Conservation (phyloP, 1,140 invertebrate species). For the Leptopilina boulardi region DNA sequence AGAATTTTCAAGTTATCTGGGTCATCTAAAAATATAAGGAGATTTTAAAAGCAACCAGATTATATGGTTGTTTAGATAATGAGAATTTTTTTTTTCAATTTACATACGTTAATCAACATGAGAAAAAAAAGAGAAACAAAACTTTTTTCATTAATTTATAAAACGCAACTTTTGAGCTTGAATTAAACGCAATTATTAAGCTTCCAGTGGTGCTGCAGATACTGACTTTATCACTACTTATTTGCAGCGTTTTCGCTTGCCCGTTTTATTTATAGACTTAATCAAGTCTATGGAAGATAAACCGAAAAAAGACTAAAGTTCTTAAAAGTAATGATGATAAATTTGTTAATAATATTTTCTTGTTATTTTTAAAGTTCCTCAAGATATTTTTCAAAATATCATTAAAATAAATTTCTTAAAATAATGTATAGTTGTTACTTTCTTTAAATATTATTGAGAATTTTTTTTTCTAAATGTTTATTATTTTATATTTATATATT, state of each 20-base stretch:
- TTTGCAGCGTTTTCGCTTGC: conserved; percentile 13
- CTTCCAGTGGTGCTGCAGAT: conserved; percentile 1
- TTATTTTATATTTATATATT: too few species aligned
- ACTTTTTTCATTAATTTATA: background rate
- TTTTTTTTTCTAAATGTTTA: too few species aligned
- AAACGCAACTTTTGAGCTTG: background rate
- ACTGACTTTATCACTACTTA: conserved; percentile 20
- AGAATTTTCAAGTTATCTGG: background rate
- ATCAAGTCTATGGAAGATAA: conserved; percentile 30
- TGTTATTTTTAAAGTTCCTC: background rate
- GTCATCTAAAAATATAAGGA: conserved; percentile 17
- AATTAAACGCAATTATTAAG: conserved; percentile 22
- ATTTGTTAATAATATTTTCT: conserved; percentile 3
- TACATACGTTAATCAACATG: background rate
- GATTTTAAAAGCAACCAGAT: background rate
- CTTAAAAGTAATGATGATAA: background rate
- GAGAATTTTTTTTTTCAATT: background rate
- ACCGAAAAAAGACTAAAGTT: conserved; percentile 26
- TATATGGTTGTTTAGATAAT: too few species aligned
- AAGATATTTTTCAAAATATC: too few species aligned
- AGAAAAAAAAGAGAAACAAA: background rate
- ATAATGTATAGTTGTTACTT: too few species aligned
- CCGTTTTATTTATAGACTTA: conserved; percentile 29
- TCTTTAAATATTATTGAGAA: too few species aligned
- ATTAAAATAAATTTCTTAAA: too few species aligned